Evolutionary conservation across 2,797 vertebrate genomes (phyloP), one percentile per base, ranked within the genome.

Genomic region (Sparidentex hasta): DNA sequence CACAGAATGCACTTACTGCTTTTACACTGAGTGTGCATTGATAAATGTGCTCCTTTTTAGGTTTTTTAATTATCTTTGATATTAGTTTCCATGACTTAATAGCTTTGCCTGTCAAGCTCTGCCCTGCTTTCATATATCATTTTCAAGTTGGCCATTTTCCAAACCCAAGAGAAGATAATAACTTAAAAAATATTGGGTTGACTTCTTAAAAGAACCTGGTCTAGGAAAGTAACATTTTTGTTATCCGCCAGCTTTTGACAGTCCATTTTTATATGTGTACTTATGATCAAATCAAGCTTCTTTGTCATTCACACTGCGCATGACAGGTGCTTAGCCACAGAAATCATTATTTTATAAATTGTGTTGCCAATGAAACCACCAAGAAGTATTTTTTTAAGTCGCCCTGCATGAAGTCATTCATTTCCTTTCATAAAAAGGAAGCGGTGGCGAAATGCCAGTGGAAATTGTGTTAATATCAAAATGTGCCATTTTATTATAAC

Each of bases 401-500:
- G 94, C 94, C 94, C 92, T 94, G 90, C 96, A 96, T 88, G 94
- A 94, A 92, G 93, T 95, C 90, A 88, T 90, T 95, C 93, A 74
- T 88, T 87, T 85, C 87, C 74, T 94, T 89, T 86, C 64, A 80
- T 82, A 67, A 83, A 90, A 92, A 94, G 95, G 93, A 94, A 79
- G 87, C 90, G 89, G 91, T 94, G 90, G 85, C 79, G 63, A 78
- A 88, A 78, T 95, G 93, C 92, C 95, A 95, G 95, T 90, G 89
- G 85, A 88, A 88, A 90, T 90, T 85, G 86, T 94, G 88, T 93
- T 94, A 93, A 93, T 90, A 96, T 91, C 92, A 95, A 96, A 95
- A 96, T 96, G 95, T 97, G 95, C 96, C 96, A 97, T 97, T 97
- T 97, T 98, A 97, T 96, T 96, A 97, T 97, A 98, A 98, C 97